Conservation (phyloP, 2,888 invertebrate species). For the Sclerodermus sp. region DNA sequence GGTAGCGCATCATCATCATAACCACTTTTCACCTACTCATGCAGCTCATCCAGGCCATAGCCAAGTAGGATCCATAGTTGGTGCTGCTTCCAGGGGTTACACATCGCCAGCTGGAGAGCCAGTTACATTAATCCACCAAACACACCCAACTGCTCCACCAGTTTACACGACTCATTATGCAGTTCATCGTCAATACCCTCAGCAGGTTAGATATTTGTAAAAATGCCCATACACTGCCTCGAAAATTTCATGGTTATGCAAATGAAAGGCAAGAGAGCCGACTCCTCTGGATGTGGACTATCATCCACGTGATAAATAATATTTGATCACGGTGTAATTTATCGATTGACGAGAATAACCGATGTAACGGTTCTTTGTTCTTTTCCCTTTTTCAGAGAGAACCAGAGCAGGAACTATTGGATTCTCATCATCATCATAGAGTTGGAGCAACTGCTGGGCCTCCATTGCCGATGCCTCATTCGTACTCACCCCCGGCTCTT, state of each 20-base stretch:
- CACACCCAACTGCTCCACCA: slow-evolving; percentile 45
- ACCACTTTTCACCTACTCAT: slow-evolving; percentile 46
- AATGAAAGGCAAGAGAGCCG: too few species aligned
- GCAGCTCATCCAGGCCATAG: slow-evolving; percentile 46
- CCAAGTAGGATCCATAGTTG: slow-evolving; percentile 43
- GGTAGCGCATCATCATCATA: slow-evolving; percentile 49
- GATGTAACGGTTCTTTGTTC: too few species aligned
- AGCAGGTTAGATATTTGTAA: slow-evolving; percentile 38
- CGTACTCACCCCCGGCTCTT: slow-evolving; percentile 55
- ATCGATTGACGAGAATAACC: too few species aligned
- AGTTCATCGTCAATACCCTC: slow-evolving; percentile 50
- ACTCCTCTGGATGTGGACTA: too few species aligned
- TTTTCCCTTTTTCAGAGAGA: slow-evolving; percentile 38
- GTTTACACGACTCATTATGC: slow-evolving; percentile 50
- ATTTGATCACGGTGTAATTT: too few species aligned
- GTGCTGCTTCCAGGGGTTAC: slow-evolving; percentile 48
- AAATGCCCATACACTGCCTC: neutral
- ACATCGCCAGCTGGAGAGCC: slow-evolving; percentile 49
- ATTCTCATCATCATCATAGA: slow-evolving; percentile 53
- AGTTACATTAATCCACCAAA: slow-evolving; percentile 46
- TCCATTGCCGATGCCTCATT: slow-evolving; percentile 55
- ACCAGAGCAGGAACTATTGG: slow-evolving; percentile 50
- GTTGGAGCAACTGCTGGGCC: slow-evolving; percentile 56
- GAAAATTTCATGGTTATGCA: too few species aligned
- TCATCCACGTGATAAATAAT: too few species aligned